phyloP scores from a whole-genome alignment of 2,797 vertebrate species.

The Propithecus deckenii region DNA sequence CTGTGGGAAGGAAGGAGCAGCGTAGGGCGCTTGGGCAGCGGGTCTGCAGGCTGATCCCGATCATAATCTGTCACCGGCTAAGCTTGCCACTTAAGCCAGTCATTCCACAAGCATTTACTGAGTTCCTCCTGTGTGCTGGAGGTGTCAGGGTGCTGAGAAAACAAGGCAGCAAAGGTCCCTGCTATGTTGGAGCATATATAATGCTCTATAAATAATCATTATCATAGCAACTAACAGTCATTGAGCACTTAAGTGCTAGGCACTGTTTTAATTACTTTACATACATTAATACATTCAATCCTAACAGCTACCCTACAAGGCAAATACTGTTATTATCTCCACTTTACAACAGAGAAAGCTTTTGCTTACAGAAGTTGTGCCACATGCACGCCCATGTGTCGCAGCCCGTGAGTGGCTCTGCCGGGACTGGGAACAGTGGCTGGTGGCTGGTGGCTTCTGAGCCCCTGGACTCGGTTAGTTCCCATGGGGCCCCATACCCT shows the following conservation, averaged over 20 bases:
- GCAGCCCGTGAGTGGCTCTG: background rate
- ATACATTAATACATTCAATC: conserved; percentile 63
- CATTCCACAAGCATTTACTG: background rate
- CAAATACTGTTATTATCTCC: conserved; percentile 10
- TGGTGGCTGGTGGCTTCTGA: background rate
- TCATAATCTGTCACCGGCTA: background rate
- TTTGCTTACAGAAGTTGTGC: background rate
- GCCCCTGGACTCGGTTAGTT: background rate
- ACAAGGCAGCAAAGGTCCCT: background rate
- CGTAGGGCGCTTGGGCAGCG: background rate
- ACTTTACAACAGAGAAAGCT: background rate
- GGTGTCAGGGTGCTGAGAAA: background rate
- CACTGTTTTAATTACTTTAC: conserved; percentile 68
- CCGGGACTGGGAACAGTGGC: background rate
- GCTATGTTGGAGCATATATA: conserved; percentile 36
- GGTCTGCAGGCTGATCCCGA: background rate
- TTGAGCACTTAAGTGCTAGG: conserved; percentile 4
- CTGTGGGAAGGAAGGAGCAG: background rate
- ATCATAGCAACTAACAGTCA: conserved; percentile 31
- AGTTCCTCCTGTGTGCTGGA: background rate
- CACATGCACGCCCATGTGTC: accelerated
- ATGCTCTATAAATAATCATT: conserved; percentile 56
- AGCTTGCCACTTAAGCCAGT: background rate
- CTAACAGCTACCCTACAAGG: conserved; percentile 32
- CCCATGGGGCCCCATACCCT: background rate